These are phyloP conservation scores for Sebastes schlegelii DNA, from an alignment of 2,113 vertebrate genomes.

Conservation along the genomic window DNA sequence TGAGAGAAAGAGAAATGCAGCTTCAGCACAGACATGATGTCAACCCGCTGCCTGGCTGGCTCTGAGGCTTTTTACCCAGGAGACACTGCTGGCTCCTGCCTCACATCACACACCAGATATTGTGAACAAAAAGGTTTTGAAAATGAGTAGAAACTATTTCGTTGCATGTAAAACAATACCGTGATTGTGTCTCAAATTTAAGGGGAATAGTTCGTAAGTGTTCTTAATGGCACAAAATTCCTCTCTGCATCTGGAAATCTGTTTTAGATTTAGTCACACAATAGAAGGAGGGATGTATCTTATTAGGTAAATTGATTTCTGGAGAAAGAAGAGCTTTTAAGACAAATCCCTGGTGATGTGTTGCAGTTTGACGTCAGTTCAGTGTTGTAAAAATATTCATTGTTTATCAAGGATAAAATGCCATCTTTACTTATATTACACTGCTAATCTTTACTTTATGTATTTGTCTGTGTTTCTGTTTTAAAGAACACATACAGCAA, in stretches of 20 bases:
- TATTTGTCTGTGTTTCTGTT: not conserved
- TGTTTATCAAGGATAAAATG: not conserved
- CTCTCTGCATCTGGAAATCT: slow-evolving; percentile 1
- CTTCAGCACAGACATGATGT: slow-evolving; percentile 52
- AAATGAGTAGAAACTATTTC: not conserved
- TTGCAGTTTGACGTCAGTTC: slow-evolving; percentile 17
- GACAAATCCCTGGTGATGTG: too few species aligned
- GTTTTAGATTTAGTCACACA: slow-evolving; percentile 41
- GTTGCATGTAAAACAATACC: slow-evolving; percentile 10
- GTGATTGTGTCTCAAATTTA: not conserved
- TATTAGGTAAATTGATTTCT: slow-evolving; percentile 20
- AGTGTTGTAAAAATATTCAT: not conserved
- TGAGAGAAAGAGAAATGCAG: not conserved
- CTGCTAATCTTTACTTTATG: not conserved
- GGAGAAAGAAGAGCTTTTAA: not conserved
- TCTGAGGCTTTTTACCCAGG: slow-evolving; percentile 33
- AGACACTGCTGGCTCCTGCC: slow-evolving; percentile 38
- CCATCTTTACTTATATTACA: not conserved
- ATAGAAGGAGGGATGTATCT: not conserved
- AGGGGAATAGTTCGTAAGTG: not conserved
- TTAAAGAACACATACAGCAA: not conserved
- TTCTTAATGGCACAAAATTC: not conserved
- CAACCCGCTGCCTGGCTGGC: slow-evolving; percentile 41
- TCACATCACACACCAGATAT: slow-evolving; percentile 3
- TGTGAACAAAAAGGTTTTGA: not conserved